Evolutionary conservation across 2,888 invertebrate species (phyloP), one percentile per base, ranked within the genome.

Genomic region (Marasmarcha lunaedactyla): DNA sequence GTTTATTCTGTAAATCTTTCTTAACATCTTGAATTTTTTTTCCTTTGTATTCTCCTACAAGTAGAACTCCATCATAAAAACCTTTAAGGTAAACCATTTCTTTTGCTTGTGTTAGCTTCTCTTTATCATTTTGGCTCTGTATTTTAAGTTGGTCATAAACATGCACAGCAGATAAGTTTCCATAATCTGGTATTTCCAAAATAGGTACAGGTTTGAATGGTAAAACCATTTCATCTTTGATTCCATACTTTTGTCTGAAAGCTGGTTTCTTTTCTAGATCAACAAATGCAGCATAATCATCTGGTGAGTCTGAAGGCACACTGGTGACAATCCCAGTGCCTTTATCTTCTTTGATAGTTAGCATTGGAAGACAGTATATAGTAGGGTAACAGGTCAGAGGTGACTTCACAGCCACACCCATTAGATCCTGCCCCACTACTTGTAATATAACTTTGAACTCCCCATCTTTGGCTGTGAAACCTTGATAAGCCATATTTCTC

Each of bases 291-390:
- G 98, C 98, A 71, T 93, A 98, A 74, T 99, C 99, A 70, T 99
- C 99, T 0, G 99, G 98, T 0, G 99, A 94, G 81, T 99, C 99
- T 0, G 98, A 98, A 0, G 98, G 98, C 1, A 99, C 99, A 51
- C 97, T 97, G 0, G 97, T 97, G 0, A 99, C 99, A 26, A 99
- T 89, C 1, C 98, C 99, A 0, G 99, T 99, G 11, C 98, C 98
- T 76, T 99, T 99, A 57, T 97, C 96, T 63, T 96, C 95, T 65
- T 96, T 97, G 54, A 99, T 96, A 0, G 96, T 97, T 39, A 99
- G 70, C 98, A 99, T 98, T 1, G 99, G 99, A 33, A 99, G 86
- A 1, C 95, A 90, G 68, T 97, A 98, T 48, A 99, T 92, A 43
- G 86, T 86, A 40, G 90, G 84, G 63, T 95, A 91, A n/a, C 78